Percentiles rank a stretch among this genome's conserved stretches.
These are phyloP conservation scores for Dicycla oo DNA, from an alignment of 2,888 invertebrate species.

Conservation along the genomic window DNA sequence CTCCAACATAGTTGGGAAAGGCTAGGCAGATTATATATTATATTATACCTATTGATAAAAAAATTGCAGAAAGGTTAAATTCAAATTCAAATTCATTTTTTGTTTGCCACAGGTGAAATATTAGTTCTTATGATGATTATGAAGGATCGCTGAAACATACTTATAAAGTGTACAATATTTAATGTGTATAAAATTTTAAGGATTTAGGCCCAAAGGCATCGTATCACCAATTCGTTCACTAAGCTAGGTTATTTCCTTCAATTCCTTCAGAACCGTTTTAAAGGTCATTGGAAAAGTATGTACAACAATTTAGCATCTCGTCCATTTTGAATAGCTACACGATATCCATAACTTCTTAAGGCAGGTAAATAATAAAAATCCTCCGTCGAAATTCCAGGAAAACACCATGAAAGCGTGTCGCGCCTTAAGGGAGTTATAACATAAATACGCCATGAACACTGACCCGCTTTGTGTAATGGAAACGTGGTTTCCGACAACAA, in stretches of 20 bases:
- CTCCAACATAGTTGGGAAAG: neutral
- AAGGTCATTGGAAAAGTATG: neutral
- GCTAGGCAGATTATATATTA: neutral
- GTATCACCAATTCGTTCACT: neutral
- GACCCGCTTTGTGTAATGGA: conserved; percentile 44
- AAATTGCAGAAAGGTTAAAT: neutral
- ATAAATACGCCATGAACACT: conserved; percentile 46
- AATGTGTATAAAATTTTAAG: too few species aligned
- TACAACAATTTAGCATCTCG: neutral
- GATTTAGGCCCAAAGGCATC: neutral
- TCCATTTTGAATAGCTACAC: neutral
- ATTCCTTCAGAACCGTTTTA: too few species aligned
- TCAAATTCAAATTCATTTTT: too few species aligned
- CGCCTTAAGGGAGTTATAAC: conserved; percentile 34
- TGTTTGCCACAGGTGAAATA: too few species aligned
- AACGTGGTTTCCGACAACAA: conserved; percentile 3
- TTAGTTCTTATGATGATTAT: too few species aligned
- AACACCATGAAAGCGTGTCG: conserved; percentile 22
- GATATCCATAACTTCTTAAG: neutral
- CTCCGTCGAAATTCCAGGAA: neutral
- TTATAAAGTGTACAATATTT: too few species aligned
- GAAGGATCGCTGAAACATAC: too few species aligned
- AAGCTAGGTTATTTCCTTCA: neutral
- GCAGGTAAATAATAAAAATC: conserved; percentile 17
- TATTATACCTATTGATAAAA: neutral